These are phyloP conservation scores for Caenorhabditis sinica DNA, from an alignment of 2,888 invertebrate species.

Conservation along the genomic window DNA sequence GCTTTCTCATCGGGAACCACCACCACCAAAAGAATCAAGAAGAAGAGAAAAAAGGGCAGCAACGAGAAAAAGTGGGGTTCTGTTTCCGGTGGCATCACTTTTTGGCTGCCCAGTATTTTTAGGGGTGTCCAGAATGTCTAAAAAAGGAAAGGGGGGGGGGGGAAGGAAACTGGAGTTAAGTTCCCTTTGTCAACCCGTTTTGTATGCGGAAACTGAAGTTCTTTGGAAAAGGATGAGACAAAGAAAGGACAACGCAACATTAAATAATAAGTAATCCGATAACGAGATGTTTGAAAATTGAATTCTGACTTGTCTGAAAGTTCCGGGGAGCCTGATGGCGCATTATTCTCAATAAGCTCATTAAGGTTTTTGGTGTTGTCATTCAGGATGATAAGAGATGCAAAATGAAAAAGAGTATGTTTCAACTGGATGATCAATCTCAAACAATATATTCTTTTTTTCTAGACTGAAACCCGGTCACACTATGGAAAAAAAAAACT, in stretches of 20 bases:
- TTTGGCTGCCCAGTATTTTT: constrained; percentile 18
- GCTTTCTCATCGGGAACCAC: constrained; percentile 5
- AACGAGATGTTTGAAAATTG: constrained; percentile 21
- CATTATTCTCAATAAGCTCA: constrained; percentile 46
- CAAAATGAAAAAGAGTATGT: not conserved
- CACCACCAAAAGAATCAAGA: constrained; percentile 22
- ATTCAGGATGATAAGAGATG: constrained; percentile 43
- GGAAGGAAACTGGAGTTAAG: not conserved
- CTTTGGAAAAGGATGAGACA: not conserved
- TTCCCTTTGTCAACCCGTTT: not conserved
- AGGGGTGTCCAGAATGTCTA: constrained; percentile 14
- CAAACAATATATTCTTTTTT: not conserved
- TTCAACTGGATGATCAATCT: constrained; percentile 11
- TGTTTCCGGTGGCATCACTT: constrained; percentile 60
- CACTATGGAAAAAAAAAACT: not conserved
- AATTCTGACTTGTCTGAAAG: constrained; percentile 10
- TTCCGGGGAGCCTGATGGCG: constrained; percentile 15
- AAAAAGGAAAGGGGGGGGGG: not conserved
- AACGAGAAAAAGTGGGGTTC: constrained; percentile 20
- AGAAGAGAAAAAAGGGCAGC: constrained; percentile 18
- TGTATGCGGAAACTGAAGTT: not conserved
- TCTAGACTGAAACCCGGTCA: constrained; percentile 23
- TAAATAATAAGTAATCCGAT: constrained; percentile 18
- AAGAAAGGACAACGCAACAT: not conserved
- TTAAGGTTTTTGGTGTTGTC: constrained; percentile 43